Base-by-base conservation (phyloP, 2,888 invertebrate species). In the Chymomyza amoena region DNA sequence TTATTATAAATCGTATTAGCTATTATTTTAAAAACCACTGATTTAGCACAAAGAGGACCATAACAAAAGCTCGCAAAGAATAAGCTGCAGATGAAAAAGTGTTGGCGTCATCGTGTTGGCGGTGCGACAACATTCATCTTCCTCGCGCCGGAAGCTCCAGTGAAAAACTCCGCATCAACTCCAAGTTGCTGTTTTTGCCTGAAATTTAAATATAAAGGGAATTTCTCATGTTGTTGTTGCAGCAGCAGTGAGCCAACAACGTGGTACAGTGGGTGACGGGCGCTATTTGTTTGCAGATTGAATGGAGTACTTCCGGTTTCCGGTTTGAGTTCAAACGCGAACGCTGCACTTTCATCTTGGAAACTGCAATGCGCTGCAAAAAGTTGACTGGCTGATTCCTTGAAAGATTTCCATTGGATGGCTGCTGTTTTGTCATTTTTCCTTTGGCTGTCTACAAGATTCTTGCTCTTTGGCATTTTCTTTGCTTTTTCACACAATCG, bases 61-160 rank as follows among this genome's bases (percentile, higher is more conserved):
- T 10, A 13, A 45, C 39, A 45, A 45, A 10, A 45, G 13, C 39
- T 45, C 10, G 66, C 20, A 32, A 56, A 32, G 13, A 54, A 54
- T 20, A 54, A 20, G 61, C 61, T 36, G 61, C 16, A 18, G 20
- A 57, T 57, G 77, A 83, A 87, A 82, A 87, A 82, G 77, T 78
- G 87, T 82, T 89, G 90, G 90, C 90, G 90, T 90, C 89, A 82
- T 84, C 86, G 84, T 86, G 89, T 88, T 90, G 88, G 88, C 89
- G 89, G 82, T 85, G 84, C 75, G 81, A 78, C 80, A 84, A 87
- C 90, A 90, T 90, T 86, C 90, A 90, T 90, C 90, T 90, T 90
- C 70, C 90, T 89, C 80, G 84, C 83, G 54, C 54, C 54, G 54
- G 54, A 54, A 54, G 54, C 54, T 0, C 16, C 54, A 77, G 72